Percentiles rank a stretch among this genome's conserved stretches.
phyloP scores from a whole-genome alignment of 2,888 invertebrate genomes.

The Acleris emargana region DNA sequence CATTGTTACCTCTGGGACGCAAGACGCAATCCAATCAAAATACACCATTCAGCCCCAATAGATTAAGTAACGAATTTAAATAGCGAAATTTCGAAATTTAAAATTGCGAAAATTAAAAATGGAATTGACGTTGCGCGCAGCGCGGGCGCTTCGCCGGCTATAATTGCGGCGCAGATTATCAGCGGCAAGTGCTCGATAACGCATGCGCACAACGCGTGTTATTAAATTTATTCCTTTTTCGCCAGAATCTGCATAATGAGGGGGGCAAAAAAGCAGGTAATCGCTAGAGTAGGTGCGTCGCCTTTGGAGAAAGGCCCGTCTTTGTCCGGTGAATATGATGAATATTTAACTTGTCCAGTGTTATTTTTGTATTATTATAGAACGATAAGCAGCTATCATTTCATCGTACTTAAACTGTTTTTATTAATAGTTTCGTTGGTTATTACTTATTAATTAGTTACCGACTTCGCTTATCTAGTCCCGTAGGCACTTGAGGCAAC shows the following conservation, averaged over 20 bases:
- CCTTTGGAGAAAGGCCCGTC: constrained; percentile 73
- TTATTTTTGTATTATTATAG: constrained; percentile 66
- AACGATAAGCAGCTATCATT: constrained; percentile 66
- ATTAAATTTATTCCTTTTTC: constrained; percentile 84
- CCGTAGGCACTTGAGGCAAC: neutral
- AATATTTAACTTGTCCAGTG: constrained; percentile 64
- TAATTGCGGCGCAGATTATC: constrained; percentile 82
- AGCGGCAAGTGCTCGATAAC: constrained; percentile 83
- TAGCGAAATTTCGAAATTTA: constrained; percentile 54
- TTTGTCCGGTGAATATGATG: constrained; percentile 68
- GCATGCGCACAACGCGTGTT: constrained; percentile 81
- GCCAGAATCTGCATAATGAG: constrained; percentile 82
- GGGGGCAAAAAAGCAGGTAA: constrained; percentile 78
- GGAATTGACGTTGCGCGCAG: constrained; percentile 48
- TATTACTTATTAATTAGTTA: constrained; percentile 28
- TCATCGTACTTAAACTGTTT: constrained; percentile 39
- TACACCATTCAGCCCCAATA: constrained; percentile 63
- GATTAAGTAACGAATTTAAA: constrained; percentile 72
- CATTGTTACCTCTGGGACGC: constrained; percentile 53
- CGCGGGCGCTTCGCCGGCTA: constrained; percentile 45
- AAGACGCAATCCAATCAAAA: constrained; percentile 72
- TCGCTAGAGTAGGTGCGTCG: constrained; percentile 76
- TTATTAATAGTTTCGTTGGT: constrained; percentile 10
- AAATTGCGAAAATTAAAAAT: constrained; percentile 66
- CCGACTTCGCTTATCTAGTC: constrained; percentile 18